Conservation (phyloP, 2,797 vertebrate genomes). For the Peromyscus melanophrys region DNA sequence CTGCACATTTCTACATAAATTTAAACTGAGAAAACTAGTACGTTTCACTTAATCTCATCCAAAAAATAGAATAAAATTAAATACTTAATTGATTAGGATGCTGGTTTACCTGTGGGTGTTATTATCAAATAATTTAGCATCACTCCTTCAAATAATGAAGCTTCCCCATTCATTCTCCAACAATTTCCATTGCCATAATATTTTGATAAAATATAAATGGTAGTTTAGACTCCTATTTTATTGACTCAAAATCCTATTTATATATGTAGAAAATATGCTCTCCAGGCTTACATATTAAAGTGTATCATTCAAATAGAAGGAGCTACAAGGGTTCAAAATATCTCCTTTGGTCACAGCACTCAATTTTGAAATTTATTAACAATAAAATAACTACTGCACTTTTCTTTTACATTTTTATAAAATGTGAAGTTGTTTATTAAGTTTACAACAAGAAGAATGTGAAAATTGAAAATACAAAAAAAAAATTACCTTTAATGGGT, state of each 20-base stretch:
- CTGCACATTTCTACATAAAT: not conserved
- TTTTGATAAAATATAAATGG: conserved; percentile 67
- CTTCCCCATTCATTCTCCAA: conserved; percentile 74
- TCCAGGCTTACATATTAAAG: conserved; percentile 76
- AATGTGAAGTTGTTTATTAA: not conserved
- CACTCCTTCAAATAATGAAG: conserved; percentile 62
- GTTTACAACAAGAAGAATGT: conserved; percentile 2
- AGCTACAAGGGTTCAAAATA: conserved; percentile 62
- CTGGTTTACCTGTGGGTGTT: conserved; percentile 69
- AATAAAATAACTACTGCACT: not conserved
- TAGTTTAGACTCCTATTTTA: conserved; percentile 67
- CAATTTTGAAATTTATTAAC: conserved; percentile 40
- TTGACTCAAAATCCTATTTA: conserved; percentile 73
- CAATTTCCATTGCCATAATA: not conserved
- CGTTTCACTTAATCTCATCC: conserved; percentile 16
- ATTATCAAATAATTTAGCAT: conserved; percentile 80
- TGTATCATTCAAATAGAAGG: conserved; percentile 74
- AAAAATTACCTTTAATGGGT: not conserved
- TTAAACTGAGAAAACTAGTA: not conserved
- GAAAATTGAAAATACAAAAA: conserved; percentile 5
- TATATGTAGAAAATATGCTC: conserved; percentile 61
- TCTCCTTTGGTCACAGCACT: conserved; percentile 68
- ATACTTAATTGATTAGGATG: conserved; percentile 63
- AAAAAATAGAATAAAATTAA: conserved; percentile 48
- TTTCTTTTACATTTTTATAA: conserved; percentile 61